These are phyloP conservation scores for Limnephilus lunatus DNA, from an alignment of 2,888 invertebrate species.

Conservation along the genomic window DNA sequence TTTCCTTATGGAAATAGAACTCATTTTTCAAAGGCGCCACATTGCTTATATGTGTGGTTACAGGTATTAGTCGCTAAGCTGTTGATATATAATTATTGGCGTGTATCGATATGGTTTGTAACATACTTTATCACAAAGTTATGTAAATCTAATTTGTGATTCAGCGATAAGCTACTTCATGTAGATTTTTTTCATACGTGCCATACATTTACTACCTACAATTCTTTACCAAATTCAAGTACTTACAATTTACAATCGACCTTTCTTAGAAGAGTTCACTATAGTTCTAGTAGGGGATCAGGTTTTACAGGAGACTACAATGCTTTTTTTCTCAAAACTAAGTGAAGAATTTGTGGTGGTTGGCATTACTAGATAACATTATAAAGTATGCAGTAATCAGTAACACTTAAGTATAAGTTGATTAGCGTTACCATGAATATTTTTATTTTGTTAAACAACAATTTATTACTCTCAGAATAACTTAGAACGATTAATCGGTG, in stretches of 20 bases:
- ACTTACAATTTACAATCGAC: too few relatives aligned
- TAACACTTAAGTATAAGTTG: too few relatives aligned
- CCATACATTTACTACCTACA: background rate
- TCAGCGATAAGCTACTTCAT: background rate
- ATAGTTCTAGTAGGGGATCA: background rate
- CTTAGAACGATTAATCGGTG: too few relatives aligned
- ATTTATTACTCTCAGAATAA: too few relatives aligned
- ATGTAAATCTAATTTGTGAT: background rate
- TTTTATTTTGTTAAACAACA: too few relatives aligned
- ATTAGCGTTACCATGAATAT: too few relatives aligned
- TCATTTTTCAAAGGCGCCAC: background rate
- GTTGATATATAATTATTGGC: background rate
- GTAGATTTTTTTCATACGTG: too few relatives aligned
- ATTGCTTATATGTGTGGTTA: background rate
- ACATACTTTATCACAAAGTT: background rate
- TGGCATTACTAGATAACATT: background rate
- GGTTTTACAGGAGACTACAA: background rate
- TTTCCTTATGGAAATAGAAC: background rate
- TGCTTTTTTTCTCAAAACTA: background rate
- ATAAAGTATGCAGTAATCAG: too few relatives aligned
- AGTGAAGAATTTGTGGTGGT: background rate
- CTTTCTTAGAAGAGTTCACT: background rate
- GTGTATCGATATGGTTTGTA: background rate
- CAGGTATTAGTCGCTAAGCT: background rate
- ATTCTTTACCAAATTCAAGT: background rate